Conservation (phyloP, 2,888 invertebrate species). For the Calameuta idolon region DNA sequence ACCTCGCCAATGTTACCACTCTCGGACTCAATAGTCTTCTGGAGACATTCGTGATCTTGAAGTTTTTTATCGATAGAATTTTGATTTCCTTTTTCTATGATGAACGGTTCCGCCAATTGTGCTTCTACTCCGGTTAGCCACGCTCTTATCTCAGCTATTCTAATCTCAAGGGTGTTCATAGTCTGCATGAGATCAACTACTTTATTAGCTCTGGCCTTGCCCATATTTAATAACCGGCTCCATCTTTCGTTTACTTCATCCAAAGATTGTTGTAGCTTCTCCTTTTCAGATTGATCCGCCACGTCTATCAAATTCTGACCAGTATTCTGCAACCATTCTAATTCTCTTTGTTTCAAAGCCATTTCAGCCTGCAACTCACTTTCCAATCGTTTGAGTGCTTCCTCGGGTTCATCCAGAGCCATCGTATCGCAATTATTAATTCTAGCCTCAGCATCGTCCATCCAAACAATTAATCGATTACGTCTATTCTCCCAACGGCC, state of each 20-base stretch:
- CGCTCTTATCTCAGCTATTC: slow-evolving; percentile 78
- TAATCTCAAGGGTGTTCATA: slow-evolving; percentile 77
- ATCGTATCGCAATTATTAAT: slow-evolving; percentile 58
- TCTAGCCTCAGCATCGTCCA: slow-evolving; percentile 74
- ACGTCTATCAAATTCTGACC: slow-evolving; percentile 77
- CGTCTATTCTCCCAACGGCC: slow-evolving; percentile 78
- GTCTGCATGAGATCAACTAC: slow-evolving; percentile 80
- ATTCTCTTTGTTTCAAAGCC: slow-evolving; percentile 80
- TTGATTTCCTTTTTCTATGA: slow-evolving; percentile 76
- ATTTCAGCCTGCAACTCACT: slow-evolving; percentile 83
- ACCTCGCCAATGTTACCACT: slow-evolving; percentile 84
- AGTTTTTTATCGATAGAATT: slow-evolving; percentile 77
- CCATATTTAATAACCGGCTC: slow-evolving; percentile 75
- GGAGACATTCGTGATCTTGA: slow-evolving; percentile 79
- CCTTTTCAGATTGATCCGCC: slow-evolving; percentile 73
- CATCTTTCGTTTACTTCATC: slow-evolving; percentile 77
- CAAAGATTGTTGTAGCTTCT: slow-evolving; percentile 70
- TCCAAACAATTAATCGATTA: slow-evolving; percentile 77
- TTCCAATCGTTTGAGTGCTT: slow-evolving; percentile 78
- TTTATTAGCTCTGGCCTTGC: slow-evolving; percentile 77
- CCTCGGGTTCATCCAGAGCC: slow-evolving; percentile 77
- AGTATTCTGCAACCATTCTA: slow-evolving; percentile 80
- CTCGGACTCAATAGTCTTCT: slow-evolving; percentile 81
- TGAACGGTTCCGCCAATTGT: slow-evolving; percentile 76
- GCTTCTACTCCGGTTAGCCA: slow-evolving; percentile 81